phyloP scores from a whole-genome alignment of 2,888 invertebrate genomes.

The Sisyra nigra region DNA sequence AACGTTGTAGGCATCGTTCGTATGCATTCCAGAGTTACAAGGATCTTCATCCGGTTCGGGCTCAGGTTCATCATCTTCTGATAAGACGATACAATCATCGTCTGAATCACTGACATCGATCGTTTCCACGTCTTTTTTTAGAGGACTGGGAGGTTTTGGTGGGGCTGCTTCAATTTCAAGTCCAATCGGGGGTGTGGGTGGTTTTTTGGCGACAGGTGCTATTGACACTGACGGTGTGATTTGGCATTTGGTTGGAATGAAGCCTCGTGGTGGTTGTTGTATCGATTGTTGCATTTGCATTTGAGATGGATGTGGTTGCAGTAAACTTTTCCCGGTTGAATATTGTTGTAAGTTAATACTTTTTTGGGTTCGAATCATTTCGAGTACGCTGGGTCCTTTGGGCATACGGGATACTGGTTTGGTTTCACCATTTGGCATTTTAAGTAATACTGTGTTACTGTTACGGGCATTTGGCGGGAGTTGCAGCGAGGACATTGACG shows the following conservation, averaged over 20 bases:
- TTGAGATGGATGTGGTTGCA: background rate
- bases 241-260: conserved; percentile 16
- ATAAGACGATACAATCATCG: conserved; percentile 75
- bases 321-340: conserved; percentile 8
- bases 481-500: background rate
- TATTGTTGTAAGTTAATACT: conserved; percentile 10
- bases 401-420: conserved; percentile 27
- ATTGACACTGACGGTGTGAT: conserved; percentile 33
- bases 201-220: conserved; percentile 26
- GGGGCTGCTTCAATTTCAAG: conserved; percentile 10
- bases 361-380: conserved; percentile 24
- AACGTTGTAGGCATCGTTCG: conserved; percentile 80
- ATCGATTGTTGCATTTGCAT: no score
- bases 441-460: conserved; percentile 27
- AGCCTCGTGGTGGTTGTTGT: conserved; percentile 1
- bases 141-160: conserved; percentile 6
- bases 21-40: conserved; percentile 80
- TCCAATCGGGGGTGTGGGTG: conserved; percentile 12
- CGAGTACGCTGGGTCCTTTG: conserved; percentile 22
- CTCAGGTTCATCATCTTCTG: conserved; percentile 64
- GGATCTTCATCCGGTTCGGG: conserved; percentile 76
- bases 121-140: conserved; percentile 30
- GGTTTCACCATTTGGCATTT: conserved; percentile 28
- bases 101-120: conserved; percentile 64
- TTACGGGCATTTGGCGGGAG: background rate